These are phyloP conservation scores for Ophiothrix spiculata DNA, from an alignment of 35 echinoderm and acorn worm genomes.

Conservation along the genomic window DNA sequence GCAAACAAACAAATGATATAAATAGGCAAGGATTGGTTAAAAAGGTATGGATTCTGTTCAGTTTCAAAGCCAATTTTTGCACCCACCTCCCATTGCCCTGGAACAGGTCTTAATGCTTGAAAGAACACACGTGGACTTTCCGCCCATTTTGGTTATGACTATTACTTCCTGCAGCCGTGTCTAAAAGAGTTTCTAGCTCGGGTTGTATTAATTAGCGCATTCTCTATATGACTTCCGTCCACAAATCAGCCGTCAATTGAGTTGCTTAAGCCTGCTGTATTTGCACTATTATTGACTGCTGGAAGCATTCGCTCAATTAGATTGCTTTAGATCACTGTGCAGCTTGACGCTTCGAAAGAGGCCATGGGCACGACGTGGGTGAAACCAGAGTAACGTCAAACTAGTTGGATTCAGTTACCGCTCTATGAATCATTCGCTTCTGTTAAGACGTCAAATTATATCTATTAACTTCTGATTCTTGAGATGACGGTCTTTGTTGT, in stretches of 20 bases:
- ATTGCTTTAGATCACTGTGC: background rate
- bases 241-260: background rate
- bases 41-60: no score
- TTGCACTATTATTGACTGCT: background rate
- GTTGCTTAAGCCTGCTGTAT: background rate
- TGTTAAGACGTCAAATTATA: background rate
- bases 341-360: no score
- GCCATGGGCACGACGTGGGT: background rate
- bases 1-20: no score
- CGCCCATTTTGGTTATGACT: background rate
- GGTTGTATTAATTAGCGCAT: conserved; percentile 1
- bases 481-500: no score
- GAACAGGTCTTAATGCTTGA: no score
- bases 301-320: no score
- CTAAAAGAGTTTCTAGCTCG: background rate
- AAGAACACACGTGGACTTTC: background rate
- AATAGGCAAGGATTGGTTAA: no score
- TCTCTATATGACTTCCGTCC: background rate
- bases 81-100: no score
- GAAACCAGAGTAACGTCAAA: no score
- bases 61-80: no score
- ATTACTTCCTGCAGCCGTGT: background rate
- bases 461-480: no score
- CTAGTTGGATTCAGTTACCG: background rate
- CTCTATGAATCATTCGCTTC: background rate